phyloP scores from a whole-genome alignment of 2,797 vertebrate species.

The Clarias pachynema region DNA sequence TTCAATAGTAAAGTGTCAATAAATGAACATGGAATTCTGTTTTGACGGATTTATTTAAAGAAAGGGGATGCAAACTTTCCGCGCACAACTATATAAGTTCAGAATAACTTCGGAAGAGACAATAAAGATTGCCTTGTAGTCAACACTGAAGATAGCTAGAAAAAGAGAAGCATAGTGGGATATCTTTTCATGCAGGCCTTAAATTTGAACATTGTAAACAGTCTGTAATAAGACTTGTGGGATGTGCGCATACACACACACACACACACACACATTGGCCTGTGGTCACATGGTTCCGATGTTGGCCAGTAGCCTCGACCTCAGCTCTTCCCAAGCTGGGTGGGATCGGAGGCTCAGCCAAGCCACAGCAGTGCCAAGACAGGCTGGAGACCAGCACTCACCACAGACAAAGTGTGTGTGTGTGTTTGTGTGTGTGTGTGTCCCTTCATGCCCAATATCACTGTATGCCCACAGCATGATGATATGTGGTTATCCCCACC shows the following conservation, averaged over 20 bases:
- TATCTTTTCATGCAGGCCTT: conserved; percentile 69
- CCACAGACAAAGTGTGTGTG: conserved; percentile 39
- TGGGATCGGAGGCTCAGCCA: conserved; percentile 71
- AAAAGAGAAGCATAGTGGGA: conserved; percentile 49
- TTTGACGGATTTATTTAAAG: not conserved
- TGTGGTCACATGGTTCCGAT: conserved; percentile 76
- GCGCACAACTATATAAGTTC: not conserved
- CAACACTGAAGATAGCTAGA: conserved; percentile 10
- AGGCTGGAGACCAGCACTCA: conserved; percentile 54
- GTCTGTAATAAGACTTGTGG: conserved; percentile 76
- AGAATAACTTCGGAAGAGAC: not conserved
- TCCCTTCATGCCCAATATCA: conserved; percentile 64
- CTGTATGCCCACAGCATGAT: conserved; percentile 60
- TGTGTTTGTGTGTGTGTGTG: conserved; percentile 62
- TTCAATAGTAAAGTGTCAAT: not conserved
- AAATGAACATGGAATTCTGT: not conserved
- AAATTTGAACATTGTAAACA: conserved; percentile 71
- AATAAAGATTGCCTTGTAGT: not conserved
- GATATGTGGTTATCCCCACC: conserved; percentile 70
- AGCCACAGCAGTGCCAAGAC: conserved; percentile 60
- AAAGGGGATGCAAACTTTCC: not conserved
- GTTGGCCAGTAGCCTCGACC: conserved; percentile 75
- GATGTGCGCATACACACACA: conserved; percentile 63
- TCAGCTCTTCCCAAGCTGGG: conserved; percentile 81
- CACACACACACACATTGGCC: conserved; percentile 64